Conservation (phyloP, 2,797 vertebrate species). For the Notoglanidium macrostoma region DNA sequence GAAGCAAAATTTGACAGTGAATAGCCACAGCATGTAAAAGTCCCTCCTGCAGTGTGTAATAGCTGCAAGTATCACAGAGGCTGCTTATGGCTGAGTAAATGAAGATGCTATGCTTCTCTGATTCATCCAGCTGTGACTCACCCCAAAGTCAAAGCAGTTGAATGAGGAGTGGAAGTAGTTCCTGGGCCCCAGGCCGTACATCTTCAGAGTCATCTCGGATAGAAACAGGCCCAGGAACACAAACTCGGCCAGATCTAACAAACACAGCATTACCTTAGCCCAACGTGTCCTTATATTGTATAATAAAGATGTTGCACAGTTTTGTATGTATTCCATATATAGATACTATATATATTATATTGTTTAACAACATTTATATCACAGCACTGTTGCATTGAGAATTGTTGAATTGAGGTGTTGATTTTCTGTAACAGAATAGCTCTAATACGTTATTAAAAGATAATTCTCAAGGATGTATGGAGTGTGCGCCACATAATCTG, state of each 20-base stretch:
- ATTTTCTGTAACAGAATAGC: not conserved
- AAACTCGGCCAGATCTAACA: constrained; percentile 87
- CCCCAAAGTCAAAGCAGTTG: constrained; percentile 98
- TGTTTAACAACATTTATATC: not conserved
- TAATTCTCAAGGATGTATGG: not conserved
- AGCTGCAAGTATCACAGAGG: constrained; percentile 31
- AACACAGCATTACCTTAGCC: constrained; percentile 11
- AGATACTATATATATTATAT: not conserved
- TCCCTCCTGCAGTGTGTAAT: constrained; percentile 13
- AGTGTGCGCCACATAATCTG: not conserved
- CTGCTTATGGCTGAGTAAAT: constrained; percentile 35
- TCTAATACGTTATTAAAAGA: not conserved
- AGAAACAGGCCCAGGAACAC: constrained; percentile 96
- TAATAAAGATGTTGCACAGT: not conserved
- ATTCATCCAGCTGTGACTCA: constrained; percentile 70
- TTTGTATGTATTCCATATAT: not conserved
- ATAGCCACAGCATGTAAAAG: constrained; percentile 5
- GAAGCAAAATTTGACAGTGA: constrained; percentile 12
- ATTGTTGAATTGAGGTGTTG: not conserved
- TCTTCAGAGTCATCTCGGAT: constrained; percentile 95
- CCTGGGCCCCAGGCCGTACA: constrained; percentile 92
- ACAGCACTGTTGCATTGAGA: not conserved
- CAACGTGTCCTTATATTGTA: not conserved
- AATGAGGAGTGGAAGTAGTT: constrained; percentile 98
- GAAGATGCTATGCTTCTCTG: constrained; percentile 3